A percentile compares a stretch with the other conserved stretches of the same genome.
These are phyloP conservation scores for Pipa parva DNA, from an alignment of 2,113 vertebrate species.

Conservation along the genomic window DNA sequence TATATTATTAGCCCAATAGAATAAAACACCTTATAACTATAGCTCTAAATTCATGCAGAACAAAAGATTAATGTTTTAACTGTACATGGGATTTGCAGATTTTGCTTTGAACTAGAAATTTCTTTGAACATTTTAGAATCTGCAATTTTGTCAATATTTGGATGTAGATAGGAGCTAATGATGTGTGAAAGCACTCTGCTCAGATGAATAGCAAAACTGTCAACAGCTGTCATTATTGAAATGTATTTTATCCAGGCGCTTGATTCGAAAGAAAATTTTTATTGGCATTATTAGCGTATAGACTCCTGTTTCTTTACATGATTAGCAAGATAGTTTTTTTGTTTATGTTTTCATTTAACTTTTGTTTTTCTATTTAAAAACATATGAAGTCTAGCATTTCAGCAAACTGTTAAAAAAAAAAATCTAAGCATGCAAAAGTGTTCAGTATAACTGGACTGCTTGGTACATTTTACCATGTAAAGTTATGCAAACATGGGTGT, in stretches of 20 bases:
- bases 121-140: slow-evolving; percentile 30
- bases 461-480: too few species aligned
- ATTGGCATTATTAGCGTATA: slow-evolving; percentile 8
- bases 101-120: slow-evolving; percentile 28
- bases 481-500: too few species aligned
- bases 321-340: slow-evolving; percentile 9
- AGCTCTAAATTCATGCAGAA: background rate
- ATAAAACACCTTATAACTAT: slow-evolving; percentile 11
- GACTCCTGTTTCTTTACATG: slow-evolving; percentile 1
- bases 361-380: too few species aligned
- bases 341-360: too few species aligned
- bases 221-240: slow-evolving; percentile 36
- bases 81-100: slow-evolving; percentile 6
- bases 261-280: slow-evolving; percentile 14
- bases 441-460: too few species aligned
- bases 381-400: too few species aligned
- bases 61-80: background rate
- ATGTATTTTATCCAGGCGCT: slow-evolving; percentile 25
- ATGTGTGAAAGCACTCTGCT: slow-evolving; percentile 30
- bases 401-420: too few species aligned
- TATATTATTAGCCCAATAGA: background rate
- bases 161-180: slow-evolving; percentile 35
- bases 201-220: slow-evolving; percentile 29
- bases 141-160: slow-evolving; percentile 38
- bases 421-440: too few species aligned